Evolutionary conservation across 1,140 invertebrate species (phyloP).

Genomic region (Proales similis): DNA sequence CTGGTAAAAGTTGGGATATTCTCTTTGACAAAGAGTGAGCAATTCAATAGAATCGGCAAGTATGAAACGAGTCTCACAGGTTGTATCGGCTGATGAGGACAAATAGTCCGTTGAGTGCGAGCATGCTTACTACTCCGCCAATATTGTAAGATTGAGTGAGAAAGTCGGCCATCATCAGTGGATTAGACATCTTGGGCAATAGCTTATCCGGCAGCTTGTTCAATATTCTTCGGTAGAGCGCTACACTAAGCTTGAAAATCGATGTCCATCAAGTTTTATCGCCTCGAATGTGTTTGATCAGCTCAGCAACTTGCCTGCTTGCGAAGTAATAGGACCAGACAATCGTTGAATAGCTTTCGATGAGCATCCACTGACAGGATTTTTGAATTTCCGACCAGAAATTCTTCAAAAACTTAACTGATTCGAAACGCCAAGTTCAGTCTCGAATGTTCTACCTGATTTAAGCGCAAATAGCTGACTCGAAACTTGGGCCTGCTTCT

Average conservation of each 20-base stretch:
- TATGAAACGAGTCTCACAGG: conserved; percentile 58
- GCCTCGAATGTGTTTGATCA: background rate
- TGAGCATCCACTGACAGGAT: conserved; percentile 11
- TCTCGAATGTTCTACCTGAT: background rate
- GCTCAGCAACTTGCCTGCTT: conserved; percentile 11
- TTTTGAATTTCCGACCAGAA: conserved; percentile 15
- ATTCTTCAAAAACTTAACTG: background rate
- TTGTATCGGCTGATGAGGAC: conserved; percentile 81
- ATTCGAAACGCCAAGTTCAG: background rate
- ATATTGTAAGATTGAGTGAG: conserved; percentile 75
- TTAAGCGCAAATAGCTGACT: background rate
- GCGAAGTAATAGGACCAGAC: conserved; percentile 30
- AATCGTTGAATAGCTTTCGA: conserved; percentile 31
- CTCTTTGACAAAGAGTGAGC: conserved; percentile 54
- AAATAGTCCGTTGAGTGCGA: conserved; percentile 86
- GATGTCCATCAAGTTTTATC: background rate
- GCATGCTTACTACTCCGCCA: conserved; percentile 75
- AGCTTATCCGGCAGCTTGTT: conserved; percentile 72
- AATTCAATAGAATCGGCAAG: conserved; percentile 38
- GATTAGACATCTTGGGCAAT: conserved; percentile 70
- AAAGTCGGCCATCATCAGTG: conserved; percentile 79
- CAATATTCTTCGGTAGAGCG: conserved; percentile 68
- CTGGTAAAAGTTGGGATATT: conserved; percentile 87
- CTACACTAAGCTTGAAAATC: conserved; percentile 54
- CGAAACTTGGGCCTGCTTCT: background rate